Base-by-base conservation (phyloP, 2,113 vertebrate genomes). In the Tachysurus vachellii region DNA sequence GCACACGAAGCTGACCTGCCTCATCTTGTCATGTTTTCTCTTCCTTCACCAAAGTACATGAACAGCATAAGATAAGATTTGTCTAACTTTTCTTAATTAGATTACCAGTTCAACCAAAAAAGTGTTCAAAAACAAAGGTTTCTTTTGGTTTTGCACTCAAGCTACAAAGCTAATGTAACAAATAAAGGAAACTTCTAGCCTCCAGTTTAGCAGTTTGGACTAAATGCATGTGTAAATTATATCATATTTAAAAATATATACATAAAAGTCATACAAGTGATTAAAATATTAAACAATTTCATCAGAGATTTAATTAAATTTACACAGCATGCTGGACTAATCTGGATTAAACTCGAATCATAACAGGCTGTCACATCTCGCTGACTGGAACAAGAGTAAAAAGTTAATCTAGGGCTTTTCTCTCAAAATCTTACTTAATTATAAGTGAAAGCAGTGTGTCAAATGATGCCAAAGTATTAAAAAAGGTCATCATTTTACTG, bases 201-300 rank as follows among this genome's bases (percentile, higher is more conserved):
- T 77, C 42, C 12, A 53, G 26, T 76, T 76, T 50, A 47, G 44
- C 14, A 42, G 9, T 16, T 10, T 50, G 42, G 21, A 50, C 17
- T 73, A 53, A n/a, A 80, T 57, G 50, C 76, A 11, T 31, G 8
- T 31, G 17, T 57, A 56, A 80, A 56, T 56, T 14, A 80, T 54
- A 23, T 12, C 21, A 76, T 50, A 44, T 44, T 44, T n/a, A 31
- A 13, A 28, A 9, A 53, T n/a, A 14, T 8, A 28, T 8, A 16
- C 23, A 16, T 2, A 73, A n/a, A 11, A 71, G 23, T 56, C 23
- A 53, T 16, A n/a, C 42, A 82, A 9, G 19, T 47, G 64, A 68
- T 83, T n/a, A 66, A 4, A 31, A 83, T 56, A 79, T 56, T n/a
- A 50, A 86, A 42, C 42, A 82, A 66, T 76, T 79, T 77, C 71